A percentile compares a stretch with the other conserved stretches of the same genome.
Evolutionary conservation across 2,113 vertebrate genomes (phyloP).

Genomic region (Rhizomys pruinosus): DNA sequence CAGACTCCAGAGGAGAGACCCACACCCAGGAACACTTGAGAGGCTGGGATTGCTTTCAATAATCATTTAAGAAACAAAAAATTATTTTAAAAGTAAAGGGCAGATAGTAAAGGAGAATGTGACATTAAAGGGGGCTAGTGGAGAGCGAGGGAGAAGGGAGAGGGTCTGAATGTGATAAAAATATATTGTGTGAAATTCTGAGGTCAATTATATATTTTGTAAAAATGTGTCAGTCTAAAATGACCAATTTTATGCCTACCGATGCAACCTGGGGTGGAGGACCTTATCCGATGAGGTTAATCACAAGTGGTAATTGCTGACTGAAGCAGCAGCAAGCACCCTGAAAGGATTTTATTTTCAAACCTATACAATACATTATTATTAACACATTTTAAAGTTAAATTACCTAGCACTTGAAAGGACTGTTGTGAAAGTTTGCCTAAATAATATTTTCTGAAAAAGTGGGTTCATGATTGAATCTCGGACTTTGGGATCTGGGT

Average conservation of each 20-base stretch:
- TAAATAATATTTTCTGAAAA: background rate
- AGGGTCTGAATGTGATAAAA: too few species aligned
- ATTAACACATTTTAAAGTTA: background rate
- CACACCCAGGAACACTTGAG: too few species aligned
- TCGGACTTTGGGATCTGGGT: background rate
- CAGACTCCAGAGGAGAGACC: too few species aligned
- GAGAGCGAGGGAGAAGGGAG: too few species aligned
- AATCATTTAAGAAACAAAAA: too few species aligned
- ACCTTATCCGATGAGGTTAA: background rate
- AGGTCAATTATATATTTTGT: too few species aligned
- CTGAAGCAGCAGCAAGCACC: background rate
- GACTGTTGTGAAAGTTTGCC: background rate
- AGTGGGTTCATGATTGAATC: background rate
- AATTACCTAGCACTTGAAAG: background rate
- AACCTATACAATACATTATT: background rate
- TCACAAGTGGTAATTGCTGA: background rate
- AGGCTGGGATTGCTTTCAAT: too few species aligned
- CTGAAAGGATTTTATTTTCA: slow-evolving; percentile 27
- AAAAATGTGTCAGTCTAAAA: background rate
- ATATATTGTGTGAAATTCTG: too few species aligned
- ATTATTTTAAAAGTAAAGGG: too few species aligned
- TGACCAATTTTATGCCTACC: background rate
- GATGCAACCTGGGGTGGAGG: background rate
- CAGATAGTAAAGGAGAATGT: too few species aligned
- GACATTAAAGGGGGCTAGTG: too few species aligned